Evolutionary conservation across 2,113 vertebrate genomes (phyloP).

Genomic region (Setophaga coronata): DNA sequence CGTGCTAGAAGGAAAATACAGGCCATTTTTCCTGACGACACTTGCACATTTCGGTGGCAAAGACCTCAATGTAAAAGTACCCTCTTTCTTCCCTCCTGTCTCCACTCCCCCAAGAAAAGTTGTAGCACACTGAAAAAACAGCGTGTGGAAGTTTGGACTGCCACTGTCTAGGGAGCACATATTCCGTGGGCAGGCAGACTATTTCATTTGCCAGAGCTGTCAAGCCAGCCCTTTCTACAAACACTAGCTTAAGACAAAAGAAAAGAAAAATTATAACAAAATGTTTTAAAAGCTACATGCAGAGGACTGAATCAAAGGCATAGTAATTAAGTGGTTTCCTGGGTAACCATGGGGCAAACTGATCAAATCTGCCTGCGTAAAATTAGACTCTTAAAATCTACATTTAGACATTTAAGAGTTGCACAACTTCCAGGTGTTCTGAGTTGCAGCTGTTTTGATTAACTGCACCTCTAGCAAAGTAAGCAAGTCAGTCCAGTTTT

Average conservation of each 20-base stretch:
- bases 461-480: not conserved
- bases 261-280: slow-evolving; percentile 55
- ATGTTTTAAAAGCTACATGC: slow-evolving; percentile 43
- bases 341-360: slow-evolving; percentile 39
- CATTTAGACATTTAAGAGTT: not conserved
- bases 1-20: not conserved
- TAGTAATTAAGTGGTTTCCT: slow-evolving; percentile 60
- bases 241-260: slow-evolving; percentile 52
- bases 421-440: not conserved
- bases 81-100: not conserved
- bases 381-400: slow-evolving; percentile 27
- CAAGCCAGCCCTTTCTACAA: slow-evolving; percentile 50
- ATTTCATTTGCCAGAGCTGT: slow-evolving; percentile 55
- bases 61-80: not conserved
- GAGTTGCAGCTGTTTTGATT: not conserved
- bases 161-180: slow-evolving; percentile 37
- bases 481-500: not conserved
- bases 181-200: slow-evolving; percentile 64
- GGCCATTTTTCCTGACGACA: not conserved
- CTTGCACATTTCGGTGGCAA: not conserved
- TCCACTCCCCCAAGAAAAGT: not conserved
- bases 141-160: slow-evolving; percentile 56
- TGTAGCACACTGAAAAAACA: slow-evolving; percentile 8
- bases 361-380: slow-evolving; percentile 33
- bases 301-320: slow-evolving; percentile 33